Conservation (phyloP, 2,888 invertebrate genomes). For the Archaeoteleia sp. region DNA sequence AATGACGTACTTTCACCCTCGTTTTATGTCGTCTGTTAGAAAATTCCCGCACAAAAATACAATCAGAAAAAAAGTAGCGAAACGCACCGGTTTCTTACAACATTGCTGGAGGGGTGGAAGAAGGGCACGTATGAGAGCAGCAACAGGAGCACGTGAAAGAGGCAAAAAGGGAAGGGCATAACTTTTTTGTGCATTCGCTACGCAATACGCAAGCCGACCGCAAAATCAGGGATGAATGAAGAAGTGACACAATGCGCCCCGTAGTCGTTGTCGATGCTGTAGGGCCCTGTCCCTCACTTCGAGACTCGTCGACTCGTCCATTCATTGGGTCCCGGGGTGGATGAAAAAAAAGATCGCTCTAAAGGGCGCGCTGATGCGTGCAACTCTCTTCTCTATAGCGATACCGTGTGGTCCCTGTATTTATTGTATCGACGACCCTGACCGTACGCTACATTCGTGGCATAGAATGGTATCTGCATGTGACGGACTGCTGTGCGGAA, state of each 20-base stretch:
- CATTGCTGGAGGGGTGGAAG: conserved; percentile 38
- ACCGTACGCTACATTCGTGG: conserved; percentile 47
- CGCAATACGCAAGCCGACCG: conserved; percentile 75
- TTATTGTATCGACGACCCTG: conserved; percentile 63
- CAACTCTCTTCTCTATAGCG: conserved; percentile 49
- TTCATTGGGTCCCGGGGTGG: conserved; percentile 61
- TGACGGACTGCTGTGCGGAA: conserved; percentile 64
- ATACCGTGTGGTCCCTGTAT: conserved; percentile 57
- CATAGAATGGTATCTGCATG: conserved; percentile 66
- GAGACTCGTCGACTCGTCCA: conserved; percentile 58
- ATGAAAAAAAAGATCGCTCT: conserved; percentile 69
- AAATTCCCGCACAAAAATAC: conserved; percentile 26
- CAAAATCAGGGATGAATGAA: conserved; percentile 74
- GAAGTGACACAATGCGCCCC: conserved; percentile 64
- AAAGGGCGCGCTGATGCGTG: conserved; percentile 73
- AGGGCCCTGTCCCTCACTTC: conserved; percentile 49
- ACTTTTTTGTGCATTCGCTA: conserved; percentile 68
- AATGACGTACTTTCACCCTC: conserved; percentile 3
- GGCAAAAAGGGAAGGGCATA: conserved; percentile 52
- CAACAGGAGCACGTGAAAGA: conserved; percentile 15
- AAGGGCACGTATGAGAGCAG: conserved; percentile 8
- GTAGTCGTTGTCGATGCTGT: conserved; percentile 51
- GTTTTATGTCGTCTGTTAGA: conserved; percentile 39
- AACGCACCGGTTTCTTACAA: conserved; percentile 48
- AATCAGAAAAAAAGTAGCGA: conserved; percentile 28